A percentile compares a stretch with the other conserved stretches of the same genome.
These are phyloP conservation scores for Drosophila fuyamai DNA, from an alignment of 1,140 invertebrate genomes.

Conservation along the genomic window DNA sequence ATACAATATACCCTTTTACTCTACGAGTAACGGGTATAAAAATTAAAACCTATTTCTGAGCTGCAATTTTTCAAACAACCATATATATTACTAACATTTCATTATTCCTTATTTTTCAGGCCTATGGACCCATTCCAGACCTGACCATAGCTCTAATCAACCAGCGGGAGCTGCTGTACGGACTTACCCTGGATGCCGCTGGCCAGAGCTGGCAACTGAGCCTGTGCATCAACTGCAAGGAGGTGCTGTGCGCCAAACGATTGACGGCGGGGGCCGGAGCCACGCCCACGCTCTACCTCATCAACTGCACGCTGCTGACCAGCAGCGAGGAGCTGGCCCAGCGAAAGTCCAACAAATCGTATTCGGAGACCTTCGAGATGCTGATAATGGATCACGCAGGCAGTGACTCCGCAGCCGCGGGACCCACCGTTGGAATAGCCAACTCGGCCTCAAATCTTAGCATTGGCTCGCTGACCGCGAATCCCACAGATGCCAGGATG, in stretches of 20 bases:
- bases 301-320: conserved; percentile 67
- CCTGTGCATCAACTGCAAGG: conserved; percentile 74
- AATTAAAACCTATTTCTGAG: too few relatives aligned
- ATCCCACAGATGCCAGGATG: conserved; percentile 28
- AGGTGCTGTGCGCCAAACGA: conserved; percentile 67
- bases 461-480: conserved; percentile 44
- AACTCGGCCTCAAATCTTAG: conserved; percentile 45
- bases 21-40: too few relatives aligned
- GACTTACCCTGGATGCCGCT: conserved; percentile 51
- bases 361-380: conserved; percentile 70
- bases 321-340: conserved; percentile 63
- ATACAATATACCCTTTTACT: too few relatives aligned
- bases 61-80: too few relatives aligned
- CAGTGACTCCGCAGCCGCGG: neutral
- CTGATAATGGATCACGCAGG: conserved; percentile 64
- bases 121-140: conserved; percentile 73
- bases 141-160: conserved; percentile 57
- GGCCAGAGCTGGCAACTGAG: conserved; percentile 65
- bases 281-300: conserved; percentile 54
- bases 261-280: conserved; percentile 29
- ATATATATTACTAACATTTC: neutral
- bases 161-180: conserved; percentile 58
- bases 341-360: conserved; percentile 57
- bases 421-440: conserved; percentile 17
- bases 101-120: conserved; percentile 32